Conservation (phyloP, 2,888 invertebrate genomes). For the Heliconius charithonia region DNA sequence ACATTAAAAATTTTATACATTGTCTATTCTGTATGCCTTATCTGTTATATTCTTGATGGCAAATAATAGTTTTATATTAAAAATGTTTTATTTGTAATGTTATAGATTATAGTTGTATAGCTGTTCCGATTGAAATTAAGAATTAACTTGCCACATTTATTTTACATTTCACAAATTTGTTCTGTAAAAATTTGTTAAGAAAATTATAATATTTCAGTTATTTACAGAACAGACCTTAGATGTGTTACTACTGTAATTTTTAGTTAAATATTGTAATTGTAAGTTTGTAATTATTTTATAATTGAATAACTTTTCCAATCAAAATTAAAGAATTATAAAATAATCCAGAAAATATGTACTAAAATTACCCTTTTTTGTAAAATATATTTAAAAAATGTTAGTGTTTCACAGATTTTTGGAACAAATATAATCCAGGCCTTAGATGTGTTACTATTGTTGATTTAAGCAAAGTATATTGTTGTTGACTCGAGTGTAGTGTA, state of each 20-base stretch:
- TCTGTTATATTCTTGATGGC: neutral
- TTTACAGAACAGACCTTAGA: neutral
- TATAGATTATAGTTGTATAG: neutral
- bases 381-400: neutral
- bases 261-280: neutral
- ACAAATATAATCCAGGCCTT: slow-evolving; percentile 59
- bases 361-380: neutral
- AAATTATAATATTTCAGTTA: neutral
- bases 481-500: slow-evolving; percentile 44
- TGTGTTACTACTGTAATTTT: neutral
- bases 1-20: neutral
- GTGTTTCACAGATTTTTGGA: neutral
- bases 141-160: neutral
- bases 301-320: neutral
- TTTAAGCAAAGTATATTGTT: slow-evolving; percentile 70
- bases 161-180: neutral
- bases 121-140: too few relatives aligned
- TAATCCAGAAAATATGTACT: neutral
- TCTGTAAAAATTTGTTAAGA: neutral
- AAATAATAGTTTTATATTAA: neutral
- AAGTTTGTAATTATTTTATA: neutral
- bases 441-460: slow-evolving; percentile 71
- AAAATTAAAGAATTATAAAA: neutral
- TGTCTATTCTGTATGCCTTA: neutral
- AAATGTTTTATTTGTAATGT: neutral